phyloP scores from a whole-genome alignment of 2,113 vertebrate species.

The Lampris incognitus region DNA sequence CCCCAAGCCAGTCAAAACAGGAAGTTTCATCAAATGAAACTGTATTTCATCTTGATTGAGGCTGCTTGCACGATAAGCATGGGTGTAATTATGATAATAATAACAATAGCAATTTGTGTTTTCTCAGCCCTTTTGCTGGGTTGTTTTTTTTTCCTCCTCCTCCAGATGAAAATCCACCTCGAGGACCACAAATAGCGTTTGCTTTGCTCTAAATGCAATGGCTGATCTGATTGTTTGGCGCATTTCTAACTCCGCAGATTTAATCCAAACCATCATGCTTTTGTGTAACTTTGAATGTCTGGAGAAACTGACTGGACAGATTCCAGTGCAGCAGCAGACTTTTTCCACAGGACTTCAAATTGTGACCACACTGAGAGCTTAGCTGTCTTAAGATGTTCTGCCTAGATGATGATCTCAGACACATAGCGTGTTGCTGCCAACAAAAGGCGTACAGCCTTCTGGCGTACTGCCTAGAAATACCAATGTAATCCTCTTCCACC shows the following conservation, averaged over 20 bases:
- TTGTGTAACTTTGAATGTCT: slow-evolving; percentile 34
- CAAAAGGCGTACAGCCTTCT: slow-evolving; percentile 9
- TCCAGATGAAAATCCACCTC: slow-evolving; percentile 71
- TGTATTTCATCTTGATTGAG: slow-evolving; percentile 78
- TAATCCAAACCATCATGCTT: slow-evolving; percentile 50
- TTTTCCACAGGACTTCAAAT: not conserved
- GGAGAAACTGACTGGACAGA: slow-evolving; percentile 4
- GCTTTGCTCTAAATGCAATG: slow-evolving; percentile 61
- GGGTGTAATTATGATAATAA: slow-evolving; percentile 75
- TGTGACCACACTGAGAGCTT: not conserved
- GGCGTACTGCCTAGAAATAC: slow-evolving; percentile 30
- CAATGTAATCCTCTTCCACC: slow-evolving; percentile 7
- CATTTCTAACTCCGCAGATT: slow-evolving; percentile 65
- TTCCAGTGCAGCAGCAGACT: slow-evolving; percentile 11
- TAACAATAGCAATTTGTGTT: slow-evolving; percentile 77
- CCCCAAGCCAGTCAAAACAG: slow-evolving; percentile 78
- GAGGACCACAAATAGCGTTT: slow-evolving; percentile 64
- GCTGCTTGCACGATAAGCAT: slow-evolving; percentile 70
- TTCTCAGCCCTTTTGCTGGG: slow-evolving; percentile 73
- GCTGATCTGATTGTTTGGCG: slow-evolving; percentile 72
- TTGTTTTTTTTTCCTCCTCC: slow-evolving; percentile 52
- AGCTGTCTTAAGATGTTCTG: not conserved
- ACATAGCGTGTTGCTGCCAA: not conserved
- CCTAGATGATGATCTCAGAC: slow-evolving; percentile 2
- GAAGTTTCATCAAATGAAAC: slow-evolving; percentile 81